Evolutionary conservation across 2,797 vertebrate genomes (phyloP).

Genomic region (Spheniscus humboldti): DNA sequence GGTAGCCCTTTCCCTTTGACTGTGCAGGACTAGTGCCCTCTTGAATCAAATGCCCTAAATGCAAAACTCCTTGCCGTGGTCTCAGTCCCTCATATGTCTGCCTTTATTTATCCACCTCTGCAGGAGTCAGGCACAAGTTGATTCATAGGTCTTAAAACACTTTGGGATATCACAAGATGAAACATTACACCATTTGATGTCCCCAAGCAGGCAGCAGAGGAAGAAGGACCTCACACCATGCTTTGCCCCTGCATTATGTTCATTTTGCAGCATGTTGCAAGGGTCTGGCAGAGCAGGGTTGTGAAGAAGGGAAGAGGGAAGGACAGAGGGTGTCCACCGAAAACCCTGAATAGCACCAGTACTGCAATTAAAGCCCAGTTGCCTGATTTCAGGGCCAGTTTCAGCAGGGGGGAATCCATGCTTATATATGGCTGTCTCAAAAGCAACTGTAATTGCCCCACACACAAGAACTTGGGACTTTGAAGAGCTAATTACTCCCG

Average conservation of each 20-base stretch:
- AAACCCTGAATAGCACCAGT: background rate
- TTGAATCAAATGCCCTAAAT: background rate
- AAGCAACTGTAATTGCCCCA: background rate
- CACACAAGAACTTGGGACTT: background rate
- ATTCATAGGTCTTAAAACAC: background rate
- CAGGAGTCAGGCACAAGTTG: background rate
- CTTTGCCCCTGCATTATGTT: background rate
- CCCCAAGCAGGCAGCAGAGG: background rate
- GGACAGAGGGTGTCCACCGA: background rate
- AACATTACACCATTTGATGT: background rate
- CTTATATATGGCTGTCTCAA: background rate
- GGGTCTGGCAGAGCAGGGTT: background rate
- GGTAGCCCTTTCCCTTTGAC: background rate
- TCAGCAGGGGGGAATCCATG: background rate
- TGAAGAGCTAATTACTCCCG: background rate
- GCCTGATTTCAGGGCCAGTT: background rate
- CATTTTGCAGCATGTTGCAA: background rate
- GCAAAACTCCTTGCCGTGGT: background rate
- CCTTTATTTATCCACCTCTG: background rate
- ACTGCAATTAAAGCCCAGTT: background rate
- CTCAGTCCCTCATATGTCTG: accelerated
- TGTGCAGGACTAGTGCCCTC: background rate
- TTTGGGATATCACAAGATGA: background rate
- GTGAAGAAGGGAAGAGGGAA: background rate
- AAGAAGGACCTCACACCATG: background rate